phyloP scores from a whole-genome alignment of 1,140 invertebrate genomes.

The Tetramorium simillimum region DNA sequence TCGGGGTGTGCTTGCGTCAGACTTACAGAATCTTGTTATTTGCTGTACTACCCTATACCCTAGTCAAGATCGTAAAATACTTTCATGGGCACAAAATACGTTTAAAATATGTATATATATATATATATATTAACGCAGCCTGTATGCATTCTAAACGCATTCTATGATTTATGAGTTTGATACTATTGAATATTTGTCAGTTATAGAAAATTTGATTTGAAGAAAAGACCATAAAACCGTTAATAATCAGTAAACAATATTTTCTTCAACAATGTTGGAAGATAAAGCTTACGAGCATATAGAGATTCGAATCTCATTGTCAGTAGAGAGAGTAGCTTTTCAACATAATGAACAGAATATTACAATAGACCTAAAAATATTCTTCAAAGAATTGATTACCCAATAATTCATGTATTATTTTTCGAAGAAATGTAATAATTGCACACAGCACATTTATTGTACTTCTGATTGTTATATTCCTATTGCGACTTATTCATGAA shows the following conservation, averaged over 20 bases:
- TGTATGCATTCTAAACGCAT: too few relatives aligned
- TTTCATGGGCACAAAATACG: background rate
- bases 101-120: background rate
- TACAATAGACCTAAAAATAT: background rate
- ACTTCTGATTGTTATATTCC: background rate
- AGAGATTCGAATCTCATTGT: too few relatives aligned
- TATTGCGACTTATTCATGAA: background rate
- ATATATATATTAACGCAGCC: background rate
- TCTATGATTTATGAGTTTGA: too few relatives aligned
- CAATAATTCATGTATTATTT: background rate
- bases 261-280: too few relatives aligned
- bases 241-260: too few relatives aligned
- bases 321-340: background rate
- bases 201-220: too few relatives aligned
- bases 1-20: conserved; percentile 60
- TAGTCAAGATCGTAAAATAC: conserved; percentile 19
- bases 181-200: too few relatives aligned
- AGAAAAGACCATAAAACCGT: too few relatives aligned
- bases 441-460: background rate
- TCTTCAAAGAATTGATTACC: background rate
- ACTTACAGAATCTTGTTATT: conserved; percentile 71
- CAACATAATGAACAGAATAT: background rate
- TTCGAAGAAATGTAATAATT: background rate
- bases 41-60: background rate
- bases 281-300: too few relatives aligned